Conservation (phyloP, 2,113 vertebrate genomes). For the Euleptes europaea region DNA sequence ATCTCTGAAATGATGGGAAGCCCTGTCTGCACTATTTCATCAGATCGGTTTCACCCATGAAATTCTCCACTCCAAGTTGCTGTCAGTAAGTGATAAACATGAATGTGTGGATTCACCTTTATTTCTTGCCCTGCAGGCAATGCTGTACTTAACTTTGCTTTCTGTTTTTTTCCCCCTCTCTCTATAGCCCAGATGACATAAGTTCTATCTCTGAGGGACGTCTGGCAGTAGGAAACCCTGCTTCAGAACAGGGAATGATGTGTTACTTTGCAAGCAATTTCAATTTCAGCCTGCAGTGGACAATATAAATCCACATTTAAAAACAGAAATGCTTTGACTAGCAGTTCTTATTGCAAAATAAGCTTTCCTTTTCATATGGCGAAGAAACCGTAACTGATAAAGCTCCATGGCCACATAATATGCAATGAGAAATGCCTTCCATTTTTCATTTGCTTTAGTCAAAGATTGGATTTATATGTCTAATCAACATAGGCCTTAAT, state of each 20-base stretch:
- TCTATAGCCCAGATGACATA: background rate
- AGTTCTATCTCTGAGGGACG: background rate
- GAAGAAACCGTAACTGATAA: background rate
- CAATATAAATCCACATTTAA: background rate
- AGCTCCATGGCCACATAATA: conserved; percentile 1
- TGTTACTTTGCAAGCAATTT: background rate
- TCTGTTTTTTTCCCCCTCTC: no score
- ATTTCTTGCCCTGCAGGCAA: background rate
- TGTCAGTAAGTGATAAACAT: background rate
- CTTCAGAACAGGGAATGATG: background rate
- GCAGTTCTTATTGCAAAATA: background rate
- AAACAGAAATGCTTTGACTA: background rate
- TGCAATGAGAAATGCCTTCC: conserved; percentile 20
- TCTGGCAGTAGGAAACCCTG: background rate
- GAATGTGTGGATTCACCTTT: background rate
- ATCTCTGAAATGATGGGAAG: background rate
- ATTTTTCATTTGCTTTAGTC: conserved; percentile 23
- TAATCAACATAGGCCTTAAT: conserved; percentile 33
- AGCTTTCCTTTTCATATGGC: conserved; percentile 2
- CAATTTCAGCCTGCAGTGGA: rapidly evolving
- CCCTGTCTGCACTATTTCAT: background rate
- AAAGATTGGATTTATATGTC: conserved; percentile 5
- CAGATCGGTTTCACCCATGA: background rate
- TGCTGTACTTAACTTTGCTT: background rate
- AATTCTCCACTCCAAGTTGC: background rate